A percentile compares a stretch with the other conserved stretches of the same genome.
Evolutionary conservation across 2,888 invertebrate species (phyloP).

Genomic region (Acronicta leporina): DNA sequence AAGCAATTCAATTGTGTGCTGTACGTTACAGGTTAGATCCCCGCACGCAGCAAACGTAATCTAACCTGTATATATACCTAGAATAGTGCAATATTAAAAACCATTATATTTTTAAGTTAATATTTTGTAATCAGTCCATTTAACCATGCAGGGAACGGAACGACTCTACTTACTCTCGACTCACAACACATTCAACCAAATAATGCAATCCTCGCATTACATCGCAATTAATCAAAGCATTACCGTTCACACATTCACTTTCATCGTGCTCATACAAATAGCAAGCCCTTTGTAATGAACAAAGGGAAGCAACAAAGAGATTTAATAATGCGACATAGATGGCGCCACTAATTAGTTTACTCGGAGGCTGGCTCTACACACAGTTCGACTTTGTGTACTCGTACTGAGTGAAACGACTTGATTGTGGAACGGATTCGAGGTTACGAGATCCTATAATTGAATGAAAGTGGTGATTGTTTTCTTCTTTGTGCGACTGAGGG

Average conservation of each 20-base stretch:
- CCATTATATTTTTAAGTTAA: too few relatives aligned
- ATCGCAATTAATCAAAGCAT: constrained; percentile 40
- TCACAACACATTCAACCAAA: too few relatives aligned
- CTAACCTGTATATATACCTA: too few relatives aligned
- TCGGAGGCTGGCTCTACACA: constrained; percentile 13
- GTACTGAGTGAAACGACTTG: constrained; percentile 1
- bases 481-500: not conserved
- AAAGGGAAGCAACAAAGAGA: constrained; percentile 43
- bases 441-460: not conserved
- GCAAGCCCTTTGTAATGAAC: constrained; percentile 32
- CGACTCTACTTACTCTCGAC: too few relatives aligned
- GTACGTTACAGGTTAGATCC: too few relatives aligned
- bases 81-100: too few relatives aligned
- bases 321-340: constrained; percentile 34
- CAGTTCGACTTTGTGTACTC: constrained; percentile 9
- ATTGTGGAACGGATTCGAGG: constrained; percentile 4
- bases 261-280: constrained; percentile 33
- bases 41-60: too few relatives aligned
- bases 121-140: too few relatives aligned
- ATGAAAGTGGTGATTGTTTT: not conserved
- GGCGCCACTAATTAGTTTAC: constrained; percentile 48
- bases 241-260: constrained; percentile 16
- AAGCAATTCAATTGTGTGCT: too few relatives aligned
- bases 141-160: too few relatives aligned
- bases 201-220: not conserved